Percentiles rank a stretch among this genome's conserved stretches.
phyloP scores from a whole-genome alignment of 1,140 invertebrate genomes.

The Zaprionus davidi region DNA sequence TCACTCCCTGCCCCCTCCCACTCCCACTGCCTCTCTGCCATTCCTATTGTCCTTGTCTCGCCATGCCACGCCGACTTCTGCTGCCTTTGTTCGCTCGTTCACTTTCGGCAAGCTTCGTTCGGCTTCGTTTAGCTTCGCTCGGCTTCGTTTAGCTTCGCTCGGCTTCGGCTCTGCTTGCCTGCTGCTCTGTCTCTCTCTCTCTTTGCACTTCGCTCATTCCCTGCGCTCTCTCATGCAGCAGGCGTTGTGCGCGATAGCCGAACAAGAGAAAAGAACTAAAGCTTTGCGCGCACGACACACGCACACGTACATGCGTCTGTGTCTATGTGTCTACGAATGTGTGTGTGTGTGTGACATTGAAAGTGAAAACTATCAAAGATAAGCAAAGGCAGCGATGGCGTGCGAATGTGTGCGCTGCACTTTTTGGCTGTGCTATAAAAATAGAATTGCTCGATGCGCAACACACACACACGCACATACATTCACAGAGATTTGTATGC shows the following conservation, averaged over 20 bases:
- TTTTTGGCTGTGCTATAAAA: constrained; percentile 46
- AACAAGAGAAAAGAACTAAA: constrained; percentile 12
- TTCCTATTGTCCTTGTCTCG: constrained; percentile 7
- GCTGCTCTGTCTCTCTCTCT: neutral
- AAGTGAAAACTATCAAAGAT: constrained; percentile 79
- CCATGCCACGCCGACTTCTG: neutral
- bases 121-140: neutral
- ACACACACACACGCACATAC: constrained; percentile 1
- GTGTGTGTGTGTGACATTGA: constrained; percentile 53
- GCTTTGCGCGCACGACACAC: constrained; percentile 19
- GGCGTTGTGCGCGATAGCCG: constrained; percentile 32
- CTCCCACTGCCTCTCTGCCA: neutral
- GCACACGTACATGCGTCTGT: neutral
- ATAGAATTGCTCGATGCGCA: constrained; percentile 11
- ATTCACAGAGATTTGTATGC: neutral
- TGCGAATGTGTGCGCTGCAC: constrained; percentile 56
- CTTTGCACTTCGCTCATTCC: neutral
- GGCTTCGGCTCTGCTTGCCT: neutral
- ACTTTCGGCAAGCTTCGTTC: neutral
- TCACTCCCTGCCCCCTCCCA: neutral
- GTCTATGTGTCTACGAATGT: neutral
- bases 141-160: neutral
- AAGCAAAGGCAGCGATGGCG: constrained; percentile 29
- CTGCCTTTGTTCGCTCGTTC: neutral
- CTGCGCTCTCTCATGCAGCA: constrained; percentile 1